A percentile compares a stretch with the other conserved stretches of the same genome.
phyloP scores from a whole-genome alignment of 2,888 invertebrate genomes.

The Drosophila formosana region DNA sequence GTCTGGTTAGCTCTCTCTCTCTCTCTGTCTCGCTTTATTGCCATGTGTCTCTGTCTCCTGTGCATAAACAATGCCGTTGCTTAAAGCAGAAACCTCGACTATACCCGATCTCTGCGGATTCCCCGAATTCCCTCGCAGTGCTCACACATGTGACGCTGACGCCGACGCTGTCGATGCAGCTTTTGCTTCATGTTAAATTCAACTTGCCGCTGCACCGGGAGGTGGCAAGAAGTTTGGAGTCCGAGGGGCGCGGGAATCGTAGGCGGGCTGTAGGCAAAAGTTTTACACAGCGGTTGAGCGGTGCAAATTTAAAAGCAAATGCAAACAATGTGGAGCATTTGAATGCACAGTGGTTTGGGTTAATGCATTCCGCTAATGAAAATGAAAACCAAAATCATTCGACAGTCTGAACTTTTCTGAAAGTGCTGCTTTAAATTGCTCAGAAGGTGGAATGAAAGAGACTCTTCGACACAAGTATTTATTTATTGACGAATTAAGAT shows the following conservation, averaged over 20 bases:
- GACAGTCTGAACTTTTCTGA: background rate
- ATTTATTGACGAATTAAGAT: too few relatives aligned
- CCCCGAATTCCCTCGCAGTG: slow-evolving; percentile 27
- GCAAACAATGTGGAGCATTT: slow-evolving; percentile 67
- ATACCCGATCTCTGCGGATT: slow-evolving; percentile 25
- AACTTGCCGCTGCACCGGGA: slow-evolving; percentile 19
- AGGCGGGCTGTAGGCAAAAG: slow-evolving; percentile 59
- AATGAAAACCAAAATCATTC: slow-evolving; percentile 2
- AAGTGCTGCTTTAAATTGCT: background rate
- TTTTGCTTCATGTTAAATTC: slow-evolving; percentile 69
- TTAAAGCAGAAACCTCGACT: slow-evolving; percentile 60
- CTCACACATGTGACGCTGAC: slow-evolving; percentile 59
- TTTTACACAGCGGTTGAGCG: slow-evolving; percentile 47
- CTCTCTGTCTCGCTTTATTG: background rate
- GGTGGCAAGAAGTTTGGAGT: background rate
- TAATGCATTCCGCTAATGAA: slow-evolving; percentile 21
- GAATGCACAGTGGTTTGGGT: slow-evolving; percentile 59
- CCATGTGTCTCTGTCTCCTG: slow-evolving; percentile 1
- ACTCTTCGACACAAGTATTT: too few relatives aligned
- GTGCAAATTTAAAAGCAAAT: slow-evolving; percentile 66
- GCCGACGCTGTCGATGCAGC: slow-evolving; percentile 43
- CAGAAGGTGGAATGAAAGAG: background rate
- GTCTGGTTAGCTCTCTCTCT: slow-evolving; percentile 39
- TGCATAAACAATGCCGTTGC: slow-evolving; percentile 63
- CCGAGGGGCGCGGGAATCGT: slow-evolving; percentile 7